Evolutionary conservation across 2,888 invertebrate species (phyloP), one percentile per base, ranked within the genome.

Genomic region (Leptinotarsa rubiginosa): DNA sequence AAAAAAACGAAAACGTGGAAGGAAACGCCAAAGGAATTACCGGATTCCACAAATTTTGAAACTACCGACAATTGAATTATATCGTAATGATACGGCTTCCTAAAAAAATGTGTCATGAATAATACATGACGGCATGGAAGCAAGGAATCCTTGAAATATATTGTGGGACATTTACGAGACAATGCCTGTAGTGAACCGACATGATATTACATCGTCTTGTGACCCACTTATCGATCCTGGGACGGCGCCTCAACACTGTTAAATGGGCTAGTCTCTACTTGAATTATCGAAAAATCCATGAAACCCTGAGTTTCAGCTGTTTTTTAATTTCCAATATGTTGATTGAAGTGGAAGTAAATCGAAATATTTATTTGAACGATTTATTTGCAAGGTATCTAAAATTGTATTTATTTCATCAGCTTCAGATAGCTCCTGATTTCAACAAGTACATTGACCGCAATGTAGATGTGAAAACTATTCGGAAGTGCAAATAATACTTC

Each of bases 71-170:
- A 41, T 62, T 62, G 41, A 62, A 62, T 62, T 62, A 62, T 31
- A 62, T 10, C 31, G 16, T 62, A 31, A 62, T 62, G 62, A 62
- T 62, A 41, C 41, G 16, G 62, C 62, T 62, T 41, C 25, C n/a
- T 62, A 62, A 62, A 56, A 62, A 41, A 62, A n/a, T n/a, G n/a
- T 62, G n/a, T 62, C 62, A 41, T 62, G 62, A 62, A 62, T 41
- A 31, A 62, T 41, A 31, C 15, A 62, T 16, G 56, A 12, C 62
- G 62, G 31, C 62, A 62, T 62, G 31, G 62, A 62, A 62, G n/a
- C 25, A n/a, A 62, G 18, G 62, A 12, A 62, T 62, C 62, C 31
- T 62, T 62, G 62, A 62, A 62, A 62, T 62, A 62, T 62, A 62
- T 62, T n/a, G n/a, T 25, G 62, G 62, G n/a, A 62, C 41, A 62